Evolutionary conservation across 2,797 vertebrate species (phyloP), one percentile per base, ranked within the genome.

Genomic region (Eremophila alpestris): DNA sequence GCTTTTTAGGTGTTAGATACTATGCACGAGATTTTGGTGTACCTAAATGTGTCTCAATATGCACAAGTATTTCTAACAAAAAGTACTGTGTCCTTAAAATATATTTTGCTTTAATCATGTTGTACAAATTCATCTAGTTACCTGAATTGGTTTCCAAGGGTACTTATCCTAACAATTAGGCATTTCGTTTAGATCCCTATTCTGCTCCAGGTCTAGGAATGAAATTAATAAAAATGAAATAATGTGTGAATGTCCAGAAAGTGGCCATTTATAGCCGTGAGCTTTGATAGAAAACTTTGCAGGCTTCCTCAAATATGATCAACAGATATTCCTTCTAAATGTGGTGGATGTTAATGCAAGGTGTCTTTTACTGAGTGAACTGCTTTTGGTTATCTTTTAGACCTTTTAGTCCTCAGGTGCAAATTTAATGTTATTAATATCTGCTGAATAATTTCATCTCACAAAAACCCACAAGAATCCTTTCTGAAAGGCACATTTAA

Each of bases 401-500:
- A 51, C 3, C 4, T 77, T 30, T 56, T 65, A 54, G 1, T 67
- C 6, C 9, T 74, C 32, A 81, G 24, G 17, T 30, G 6, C 24
- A 79, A 16, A 59, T 14, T 20, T 40, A 60, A 56, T 62, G 4
- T 43, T 71, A 4, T 38, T 71, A n/a, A 4, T 24, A 19, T 27
- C 5, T 3, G 10, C 6, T 48, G 17, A 75, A 64, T 55, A 84
- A 43, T 63, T 62, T 30, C 1, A n/a, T 59, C 20, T 48, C 20
- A 32, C 43, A 76, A 83, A 60, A 16, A 0, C 0, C 14, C 13
- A 1, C 2, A 5, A 7, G 10, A 30, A 16, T 38, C 6, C 18
- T 10, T 26, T 67, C 32, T 41, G 14, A 83, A 64, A 49, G 8
- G 29, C 32, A 29, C 7, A 20, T 69, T 76, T 79, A 19, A 73